A percentile compares a stretch with the other conserved stretches of the same genome.
Conservation (phyloP, 1,140 invertebrate species). For the Drosophila elegans region DNA sequence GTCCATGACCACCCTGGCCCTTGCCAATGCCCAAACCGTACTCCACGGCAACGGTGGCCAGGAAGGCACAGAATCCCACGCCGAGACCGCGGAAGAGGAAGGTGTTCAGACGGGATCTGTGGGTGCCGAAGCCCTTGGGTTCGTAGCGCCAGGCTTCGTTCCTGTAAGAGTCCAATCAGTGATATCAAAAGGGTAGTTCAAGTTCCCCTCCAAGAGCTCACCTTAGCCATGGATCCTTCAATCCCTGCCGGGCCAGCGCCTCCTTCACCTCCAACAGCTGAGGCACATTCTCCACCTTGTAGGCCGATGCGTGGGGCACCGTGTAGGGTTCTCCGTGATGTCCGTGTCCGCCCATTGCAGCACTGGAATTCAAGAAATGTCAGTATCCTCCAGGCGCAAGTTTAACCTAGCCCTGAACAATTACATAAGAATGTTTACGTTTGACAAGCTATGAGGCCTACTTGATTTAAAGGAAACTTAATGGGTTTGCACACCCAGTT, state of each 20-base stretch:
- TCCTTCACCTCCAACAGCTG: slow-evolving; percentile 87
- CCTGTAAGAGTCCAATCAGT: slow-evolving; percentile 73
- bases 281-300: slow-evolving; percentile 90
- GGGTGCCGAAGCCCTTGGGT: slow-evolving; percentile 84
- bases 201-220: slow-evolving; percentile 52
- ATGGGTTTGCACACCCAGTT: not conserved
- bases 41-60: slow-evolving; percentile 86
- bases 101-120: slow-evolving; percentile 59
- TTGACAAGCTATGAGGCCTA: slow-evolving; percentile 1
- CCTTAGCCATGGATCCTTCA: slow-evolving; percentile 93
- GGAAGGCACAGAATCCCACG: slow-evolving; percentile 87
- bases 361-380: slow-evolving; percentile 18
- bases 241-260: slow-evolving; percentile 87
- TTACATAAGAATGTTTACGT: slow-evolving; percentile 67
- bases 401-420: slow-evolving; percentile 54
- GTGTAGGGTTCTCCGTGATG: slow-evolving; percentile 85
- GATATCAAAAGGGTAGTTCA: not conserved
- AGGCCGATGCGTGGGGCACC: slow-evolving; percentile 89
- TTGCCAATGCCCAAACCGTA: slow-evolving; percentile 85
- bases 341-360: slow-evolving; percentile 87
- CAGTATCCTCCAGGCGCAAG: slow-evolving; percentile 12
- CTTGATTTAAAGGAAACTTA: not conserved
- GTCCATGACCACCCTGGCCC: slow-evolving; percentile 70
- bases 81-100: slow-evolving; percentile 87
- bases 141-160: slow-evolving; percentile 92